Evolutionary conservation across 2,113 vertebrate species (phyloP).

Genomic region (Malurus cyaneus): DNA sequence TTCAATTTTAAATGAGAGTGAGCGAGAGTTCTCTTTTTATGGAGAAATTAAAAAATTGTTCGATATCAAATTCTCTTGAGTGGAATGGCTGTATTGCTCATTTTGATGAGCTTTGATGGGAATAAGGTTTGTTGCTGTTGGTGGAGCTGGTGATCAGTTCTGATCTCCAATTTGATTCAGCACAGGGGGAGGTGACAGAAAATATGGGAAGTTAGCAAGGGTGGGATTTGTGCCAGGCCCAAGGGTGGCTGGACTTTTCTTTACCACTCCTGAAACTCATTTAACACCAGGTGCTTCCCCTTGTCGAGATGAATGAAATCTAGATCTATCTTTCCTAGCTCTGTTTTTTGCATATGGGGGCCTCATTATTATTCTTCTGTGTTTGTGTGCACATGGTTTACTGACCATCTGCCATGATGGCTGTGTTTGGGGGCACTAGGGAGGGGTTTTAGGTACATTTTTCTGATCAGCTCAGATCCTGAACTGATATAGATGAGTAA

Average conservation of each 20-base stretch:
- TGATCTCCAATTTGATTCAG: neutral
- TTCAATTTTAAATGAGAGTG: neutral
- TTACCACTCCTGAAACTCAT: neutral
- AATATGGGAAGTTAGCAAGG: neutral
- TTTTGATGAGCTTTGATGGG: neutral
- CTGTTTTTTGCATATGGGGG: neutral
- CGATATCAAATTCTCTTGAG: neutral
- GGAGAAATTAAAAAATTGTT: neutral
- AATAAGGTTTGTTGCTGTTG: neutral
- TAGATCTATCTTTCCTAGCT: neutral
- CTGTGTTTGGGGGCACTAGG: neutral
- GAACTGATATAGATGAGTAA: neutral
- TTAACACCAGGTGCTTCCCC: neutral
- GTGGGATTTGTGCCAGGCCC: neutral
- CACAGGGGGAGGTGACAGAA: neutral
- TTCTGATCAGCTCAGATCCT: neutral
- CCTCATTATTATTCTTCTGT: neutral
- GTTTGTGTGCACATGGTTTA: neutral
- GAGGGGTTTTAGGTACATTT: neutral
- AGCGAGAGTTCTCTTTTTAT: neutral
- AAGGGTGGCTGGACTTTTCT: neutral
- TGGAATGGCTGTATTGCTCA: accelerated
- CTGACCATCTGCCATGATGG: neutral
- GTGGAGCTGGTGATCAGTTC: neutral
- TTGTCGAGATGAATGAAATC: neutral